A percentile compares a stretch with the other conserved stretches of the same genome.
Evolutionary conservation across 1,140 invertebrate genomes (phyloP).

Genomic region (Diabrotica virgifera): DNA sequence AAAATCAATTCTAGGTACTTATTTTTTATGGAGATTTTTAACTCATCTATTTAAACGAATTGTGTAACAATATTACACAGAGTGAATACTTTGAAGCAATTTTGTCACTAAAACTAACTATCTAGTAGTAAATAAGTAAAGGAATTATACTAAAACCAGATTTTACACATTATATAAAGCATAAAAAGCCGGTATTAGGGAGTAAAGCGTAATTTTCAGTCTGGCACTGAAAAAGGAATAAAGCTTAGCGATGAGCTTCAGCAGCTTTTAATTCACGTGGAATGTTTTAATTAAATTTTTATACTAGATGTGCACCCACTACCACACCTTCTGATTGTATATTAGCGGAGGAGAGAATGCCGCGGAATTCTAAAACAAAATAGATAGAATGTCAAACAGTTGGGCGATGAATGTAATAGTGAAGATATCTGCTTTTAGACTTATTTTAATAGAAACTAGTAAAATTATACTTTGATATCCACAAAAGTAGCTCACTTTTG

Average conservation of each 20-base stretch:
- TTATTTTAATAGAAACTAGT: no score
- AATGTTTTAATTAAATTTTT: constrained; percentile 31
- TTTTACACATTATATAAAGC: background rate
- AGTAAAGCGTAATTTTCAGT: background rate
- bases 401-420: background rate
- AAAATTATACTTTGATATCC: no score
- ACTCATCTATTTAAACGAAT: no score
- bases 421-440: no score
- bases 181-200: background rate
- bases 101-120: no score
- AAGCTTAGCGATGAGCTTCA: background rate
- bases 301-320: constrained; percentile 7
- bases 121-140: no score
- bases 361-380: background rate
- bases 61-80: no score
- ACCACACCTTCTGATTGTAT: background rate
- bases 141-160: background rate
- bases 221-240: constrained; percentile 6
- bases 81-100: no score
- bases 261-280: constrained; percentile 16
- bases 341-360: background rate
- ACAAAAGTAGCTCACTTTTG: no score
- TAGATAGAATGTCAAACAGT: background rate
- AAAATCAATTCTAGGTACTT: no score
- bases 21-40: no score